Conservation (phyloP, 2,113 vertebrate genomes). For the Phalacrocorax aristotelis region DNA sequence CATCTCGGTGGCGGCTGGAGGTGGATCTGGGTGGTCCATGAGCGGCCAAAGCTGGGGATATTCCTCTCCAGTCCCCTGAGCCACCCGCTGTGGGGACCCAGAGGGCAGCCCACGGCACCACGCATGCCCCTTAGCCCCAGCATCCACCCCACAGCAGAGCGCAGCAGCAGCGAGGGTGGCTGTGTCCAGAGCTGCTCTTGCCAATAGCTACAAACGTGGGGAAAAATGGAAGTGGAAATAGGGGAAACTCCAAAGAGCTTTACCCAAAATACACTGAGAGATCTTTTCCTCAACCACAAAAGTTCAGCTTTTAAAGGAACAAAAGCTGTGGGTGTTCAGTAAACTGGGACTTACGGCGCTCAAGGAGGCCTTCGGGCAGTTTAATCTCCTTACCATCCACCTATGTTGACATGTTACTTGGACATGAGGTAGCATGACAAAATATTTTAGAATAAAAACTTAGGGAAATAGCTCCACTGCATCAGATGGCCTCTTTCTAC, state of each 20-base stretch:
- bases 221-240: background rate
- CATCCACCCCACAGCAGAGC: background rate
- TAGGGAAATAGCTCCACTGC: rapidly evolving
- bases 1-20: background rate
- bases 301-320: background rate
- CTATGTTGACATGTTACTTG: background rate
- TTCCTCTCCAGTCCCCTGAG: rapidly evolving
- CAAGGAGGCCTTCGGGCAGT: background rate
- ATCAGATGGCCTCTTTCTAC: background rate
- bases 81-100: rapidly evolving
- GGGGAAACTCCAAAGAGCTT: background rate
- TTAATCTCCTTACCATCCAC: background rate
- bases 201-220: background rate
- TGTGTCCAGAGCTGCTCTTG: background rate
- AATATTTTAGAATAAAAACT: background rate
- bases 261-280: background rate
- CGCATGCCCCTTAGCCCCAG: rapidly evolving
- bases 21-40: background rate
- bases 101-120: rapidly evolving
- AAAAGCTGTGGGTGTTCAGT: background rate
- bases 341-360: rapidly evolving
- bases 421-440: background rate
- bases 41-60: background rate
- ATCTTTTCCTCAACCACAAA: background rate
- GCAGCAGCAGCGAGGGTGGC: background rate